phyloP scores from a whole-genome alignment of 1,140 invertebrate species.

The Drosophila suzukii region DNA sequence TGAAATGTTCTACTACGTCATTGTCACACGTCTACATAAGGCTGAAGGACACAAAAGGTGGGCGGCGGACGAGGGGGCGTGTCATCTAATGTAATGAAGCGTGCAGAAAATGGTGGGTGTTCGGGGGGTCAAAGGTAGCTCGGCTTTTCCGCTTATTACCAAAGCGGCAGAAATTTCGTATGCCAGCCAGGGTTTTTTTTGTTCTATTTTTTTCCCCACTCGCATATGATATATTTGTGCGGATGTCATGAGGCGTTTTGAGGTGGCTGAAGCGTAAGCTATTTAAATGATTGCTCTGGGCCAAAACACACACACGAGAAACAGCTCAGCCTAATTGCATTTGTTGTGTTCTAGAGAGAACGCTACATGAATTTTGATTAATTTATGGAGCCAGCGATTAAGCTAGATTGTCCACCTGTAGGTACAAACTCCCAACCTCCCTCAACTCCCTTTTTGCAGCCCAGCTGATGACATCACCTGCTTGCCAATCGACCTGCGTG shows the following conservation, averaged over 20 bases:
- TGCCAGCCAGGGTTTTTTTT: conserved; percentile 26
- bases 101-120: conserved; percentile 20
- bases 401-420: conserved; percentile 36
- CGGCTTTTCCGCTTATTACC: conserved; percentile 41
- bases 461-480: conserved; percentile 34
- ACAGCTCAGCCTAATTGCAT: conserved; percentile 48
- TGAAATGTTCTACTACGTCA: conserved; percentile 62
- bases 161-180: conserved; percentile 37
- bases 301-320: neutral
- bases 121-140: conserved; percentile 35
- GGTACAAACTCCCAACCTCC: neutral
- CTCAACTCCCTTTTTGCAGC: conserved; percentile 3
- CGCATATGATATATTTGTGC: conserved; percentile 45
- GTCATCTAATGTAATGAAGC: conserved; percentile 67
- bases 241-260: conserved; percentile 24
- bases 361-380: conserved; percentile 53
- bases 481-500: conserved; percentile 30
- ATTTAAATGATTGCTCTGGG: conserved; percentile 54
- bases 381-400: conserved; percentile 41
- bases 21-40: conserved; percentile 51
- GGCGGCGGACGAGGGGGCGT: conserved; percentile 24
- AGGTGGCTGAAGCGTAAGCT: conserved; percentile 46
- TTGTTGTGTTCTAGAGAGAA: conserved; percentile 23
- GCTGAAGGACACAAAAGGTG: conserved; percentile 7
- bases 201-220: neutral